Evolutionary conservation across 2,797 vertebrate species (phyloP).

Genomic region (Smutsia gigantea): DNA sequence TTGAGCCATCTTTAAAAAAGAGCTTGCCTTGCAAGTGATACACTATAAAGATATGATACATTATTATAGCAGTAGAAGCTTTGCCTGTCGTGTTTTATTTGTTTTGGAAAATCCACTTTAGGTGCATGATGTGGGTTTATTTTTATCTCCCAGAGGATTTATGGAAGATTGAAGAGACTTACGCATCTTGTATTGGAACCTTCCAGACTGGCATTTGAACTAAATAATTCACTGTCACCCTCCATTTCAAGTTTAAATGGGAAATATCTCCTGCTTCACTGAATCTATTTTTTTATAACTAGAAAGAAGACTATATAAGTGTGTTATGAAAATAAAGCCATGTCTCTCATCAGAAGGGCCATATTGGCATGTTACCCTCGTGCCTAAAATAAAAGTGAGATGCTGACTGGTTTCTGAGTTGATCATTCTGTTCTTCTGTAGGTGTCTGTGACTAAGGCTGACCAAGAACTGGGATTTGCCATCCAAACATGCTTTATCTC

Average conservation of each 20-base stretch:
- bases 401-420: constrained; percentile 44
- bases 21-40: background rate
- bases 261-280: background rate
- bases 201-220: constrained; percentile 19
- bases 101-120: constrained; percentile 64
- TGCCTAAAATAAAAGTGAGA: background rate
- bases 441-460: constrained; percentile 91
- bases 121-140: constrained; percentile 18
- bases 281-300: background rate
- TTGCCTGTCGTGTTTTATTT: constrained; percentile 29
- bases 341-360: background rate
- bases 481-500: constrained; percentile 95
- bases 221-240: background rate
- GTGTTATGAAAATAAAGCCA: background rate
- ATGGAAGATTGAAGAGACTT: background rate
- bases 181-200: constrained; percentile 39
- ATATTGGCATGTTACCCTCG: background rate
- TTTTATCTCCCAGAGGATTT: constrained; percentile 31
- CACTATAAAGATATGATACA: background rate
- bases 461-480: constrained; percentile 93
- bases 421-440: constrained; percentile 80
- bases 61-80: background rate
- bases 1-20: background rate
- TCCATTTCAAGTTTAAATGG: constrained; percentile 31
- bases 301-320: background rate